phyloP scores from a whole-genome alignment of 2,888 invertebrate genomes.

The Electrophaes corylata region DNA sequence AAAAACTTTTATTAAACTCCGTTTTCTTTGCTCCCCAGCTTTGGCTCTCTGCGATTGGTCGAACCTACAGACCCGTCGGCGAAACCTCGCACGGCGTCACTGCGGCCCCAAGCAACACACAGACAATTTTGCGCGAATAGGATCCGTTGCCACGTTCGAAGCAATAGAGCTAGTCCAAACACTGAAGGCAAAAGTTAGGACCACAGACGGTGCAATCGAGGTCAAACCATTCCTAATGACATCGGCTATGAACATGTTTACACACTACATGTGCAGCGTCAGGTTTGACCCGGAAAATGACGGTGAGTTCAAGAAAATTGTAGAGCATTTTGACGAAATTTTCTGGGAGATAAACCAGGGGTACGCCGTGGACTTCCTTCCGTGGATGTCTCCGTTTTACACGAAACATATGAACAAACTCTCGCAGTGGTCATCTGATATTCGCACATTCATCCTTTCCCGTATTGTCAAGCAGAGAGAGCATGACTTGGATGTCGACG shows the following conservation, averaged over 20 bases:
- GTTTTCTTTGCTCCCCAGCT: slow-evolving; percentile 83
- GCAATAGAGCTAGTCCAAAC: slow-evolving; percentile 85
- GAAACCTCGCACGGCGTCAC: slow-evolving; percentile 91
- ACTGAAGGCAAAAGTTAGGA: slow-evolving; percentile 72
- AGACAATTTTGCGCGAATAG: slow-evolving; percentile 88
- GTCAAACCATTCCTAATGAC: slow-evolving; percentile 89
- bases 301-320: slow-evolving; percentile 86
- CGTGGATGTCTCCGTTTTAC: slow-evolving; percentile 91
- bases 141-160: slow-evolving; percentile 88
- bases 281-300: slow-evolving; percentile 88
- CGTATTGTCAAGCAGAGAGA: slow-evolving; percentile 87
- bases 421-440: slow-evolving; percentile 87
- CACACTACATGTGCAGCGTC: slow-evolving; percentile 93
- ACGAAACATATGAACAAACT: slow-evolving; percentile 87
- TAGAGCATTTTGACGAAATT: slow-evolving; percentile 91
- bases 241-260: slow-evolving; percentile 93
- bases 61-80: slow-evolving; percentile 89
- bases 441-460: slow-evolving; percentile 89
- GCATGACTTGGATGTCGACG: slow-evolving; percentile 82
- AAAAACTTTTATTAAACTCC: neutral
- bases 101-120: slow-evolving; percentile 92
- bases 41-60: slow-evolving; percentile 96
- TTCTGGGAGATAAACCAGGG: slow-evolving; percentile 97
- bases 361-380: slow-evolving; percentile 93
- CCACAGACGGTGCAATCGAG: slow-evolving; percentile 73